These are phyloP conservation scores for Corythaixoides concolor DNA, from an alignment of 2,113 vertebrate species.

Conservation along the genomic window DNA sequence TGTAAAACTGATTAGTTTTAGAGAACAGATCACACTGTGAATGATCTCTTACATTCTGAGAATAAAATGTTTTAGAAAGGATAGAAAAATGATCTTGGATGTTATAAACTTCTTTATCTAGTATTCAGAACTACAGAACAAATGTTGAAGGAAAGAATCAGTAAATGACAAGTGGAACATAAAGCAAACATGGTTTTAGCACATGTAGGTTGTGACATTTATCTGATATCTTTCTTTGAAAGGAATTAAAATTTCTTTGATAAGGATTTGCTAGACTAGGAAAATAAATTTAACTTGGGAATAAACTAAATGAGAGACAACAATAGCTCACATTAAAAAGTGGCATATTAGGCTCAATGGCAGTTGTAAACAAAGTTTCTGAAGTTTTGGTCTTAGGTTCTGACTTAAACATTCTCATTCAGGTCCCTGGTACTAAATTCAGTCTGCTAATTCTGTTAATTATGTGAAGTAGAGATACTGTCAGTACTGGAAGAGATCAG, in stretches of 20 bases:
- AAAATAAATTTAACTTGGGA: constrained; percentile 12
- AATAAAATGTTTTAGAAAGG: background rate
- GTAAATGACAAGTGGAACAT: constrained; percentile 38
- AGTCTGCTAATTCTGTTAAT: background rate
- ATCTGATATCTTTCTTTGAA: constrained; percentile 17
- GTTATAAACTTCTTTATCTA: constrained; percentile 2
- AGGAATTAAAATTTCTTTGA: background rate
- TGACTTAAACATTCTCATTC: background rate
- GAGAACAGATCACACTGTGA: background rate
- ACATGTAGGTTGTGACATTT: constrained; percentile 41
- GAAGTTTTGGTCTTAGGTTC: background rate
- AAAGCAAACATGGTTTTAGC: constrained; percentile 30
- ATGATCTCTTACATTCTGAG: background rate
- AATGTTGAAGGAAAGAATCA: constrained; percentile 38
- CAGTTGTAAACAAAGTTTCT: background rate
- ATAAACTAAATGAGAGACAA: background rate
- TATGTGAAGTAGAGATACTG: background rate
- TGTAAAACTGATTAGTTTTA: background rate
- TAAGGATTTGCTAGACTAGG: background rate
- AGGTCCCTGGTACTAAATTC: background rate
- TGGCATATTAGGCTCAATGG: background rate
- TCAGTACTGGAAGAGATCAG: background rate
- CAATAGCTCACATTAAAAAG: background rate
- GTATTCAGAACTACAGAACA: background rate
- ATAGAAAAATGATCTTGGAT: background rate